Base-by-base conservation (phyloP, 2,797 vertebrate species). In the Phrynocephalus forsythii region DNA sequence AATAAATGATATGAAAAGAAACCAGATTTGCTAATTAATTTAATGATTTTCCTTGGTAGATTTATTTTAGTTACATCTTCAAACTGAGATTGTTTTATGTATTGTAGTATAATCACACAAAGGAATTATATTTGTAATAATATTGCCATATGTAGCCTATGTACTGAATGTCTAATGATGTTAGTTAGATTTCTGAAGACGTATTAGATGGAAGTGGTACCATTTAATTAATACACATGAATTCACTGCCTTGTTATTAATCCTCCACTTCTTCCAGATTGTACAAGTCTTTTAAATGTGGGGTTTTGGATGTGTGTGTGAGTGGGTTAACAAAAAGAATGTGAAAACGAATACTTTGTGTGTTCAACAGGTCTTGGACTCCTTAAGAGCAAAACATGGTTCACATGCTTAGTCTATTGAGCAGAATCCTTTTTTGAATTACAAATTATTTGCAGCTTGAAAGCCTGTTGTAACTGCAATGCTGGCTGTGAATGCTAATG, bases 391-490 rank as follows among this genome's bases (percentile, higher is more conserved):
- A 67, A 84, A 92, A 75, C 90, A 86, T 94, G 85, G 91, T 94
- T 93, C 92, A 71, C 75, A 81, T 84, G 90, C 87, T 92, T 30
- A 72, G 84, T 90, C 92, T 88, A 85, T 90, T 94, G 92, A 91
- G 90, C 52, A 90, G 92, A 94, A 89, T 91, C 89, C 92, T 90
- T 84, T 93, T 95, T 93, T 94, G 94, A 95, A 95, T 95, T 95
- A 94, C 94, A 95, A 95, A 95, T 94, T 91, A 90, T 95, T 94
- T 95, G 93, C 92, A 86, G 87, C 82, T 92, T 92, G 91, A 93
- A 94, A 95, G 94, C 71, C 94, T 91, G 77, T 95, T 95, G 95
- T 95, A 94, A 90, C 82, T 88, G 91, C 91, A 87, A 92, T 91
- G 69, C 68, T 87, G 88, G 52, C 87, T 87, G 79, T 92, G 94